Conservation (phyloP, 2,113 vertebrate species). For the Serinus canaria region DNA sequence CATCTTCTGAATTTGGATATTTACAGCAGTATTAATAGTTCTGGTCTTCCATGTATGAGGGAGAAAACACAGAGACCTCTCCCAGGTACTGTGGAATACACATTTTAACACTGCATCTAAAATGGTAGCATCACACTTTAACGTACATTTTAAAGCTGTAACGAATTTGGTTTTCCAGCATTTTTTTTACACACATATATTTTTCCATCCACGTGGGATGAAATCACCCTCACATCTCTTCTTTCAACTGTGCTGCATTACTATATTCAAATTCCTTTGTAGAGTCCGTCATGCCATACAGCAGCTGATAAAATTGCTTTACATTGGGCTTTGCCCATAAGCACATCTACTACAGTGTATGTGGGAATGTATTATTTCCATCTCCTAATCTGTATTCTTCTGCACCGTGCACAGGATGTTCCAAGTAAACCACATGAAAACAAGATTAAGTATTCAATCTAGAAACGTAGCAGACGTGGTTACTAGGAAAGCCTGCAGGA, state of each 20-base stretch:
- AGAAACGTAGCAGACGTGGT: not conserved
- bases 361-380: not conserved
- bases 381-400: slow-evolving; percentile 41
- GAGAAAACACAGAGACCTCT: not conserved
- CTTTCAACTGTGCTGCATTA: not conserved
- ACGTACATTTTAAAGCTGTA: not conserved
- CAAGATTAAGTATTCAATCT: slow-evolving; percentile 36
- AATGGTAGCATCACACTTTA: not conserved
- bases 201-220: not conserved
- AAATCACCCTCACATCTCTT: not conserved
- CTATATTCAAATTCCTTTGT: not conserved
- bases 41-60: not conserved
- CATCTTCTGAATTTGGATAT: not conserved
- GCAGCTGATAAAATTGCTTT: not conserved
- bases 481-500: slow-evolving; percentile 4
- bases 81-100: not conserved
- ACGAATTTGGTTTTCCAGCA: not conserved
- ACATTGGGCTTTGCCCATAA: not conserved
- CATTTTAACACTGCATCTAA: not conserved
- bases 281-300: not conserved
- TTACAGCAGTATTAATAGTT: not conserved
- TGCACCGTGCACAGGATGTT: slow-evolving; percentile 24
- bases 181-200: not conserved
- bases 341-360: not conserved
- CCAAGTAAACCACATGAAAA: slow-evolving; percentile 46